These are phyloP conservation scores for Cephalopachus bancanus DNA, from an alignment of 2,797 vertebrate species.

Conservation along the genomic window DNA sequence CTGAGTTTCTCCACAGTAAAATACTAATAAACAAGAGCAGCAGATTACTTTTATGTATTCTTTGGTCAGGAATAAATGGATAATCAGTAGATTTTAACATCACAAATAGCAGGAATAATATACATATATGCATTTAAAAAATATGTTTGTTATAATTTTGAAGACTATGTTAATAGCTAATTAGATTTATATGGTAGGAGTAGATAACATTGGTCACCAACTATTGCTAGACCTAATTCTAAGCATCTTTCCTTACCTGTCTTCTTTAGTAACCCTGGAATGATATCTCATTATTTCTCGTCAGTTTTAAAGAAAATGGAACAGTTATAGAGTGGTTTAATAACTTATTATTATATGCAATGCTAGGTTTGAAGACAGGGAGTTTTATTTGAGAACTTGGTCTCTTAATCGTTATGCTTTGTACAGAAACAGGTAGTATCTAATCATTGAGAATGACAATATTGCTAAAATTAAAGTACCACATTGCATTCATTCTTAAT, in stretches of 20 bases:
- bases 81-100: neutral
- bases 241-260: neutral
- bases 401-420: neutral
- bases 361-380: neutral
- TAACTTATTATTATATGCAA: neutral
- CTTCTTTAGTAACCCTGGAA: neutral
- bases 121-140: neutral
- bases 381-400: slow-evolving; percentile 7
- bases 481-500: neutral
- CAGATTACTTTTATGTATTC: neutral
- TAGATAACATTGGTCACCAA: neutral
- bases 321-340: neutral
- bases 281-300: neutral
- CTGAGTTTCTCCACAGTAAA: neutral
- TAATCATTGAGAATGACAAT: neutral
- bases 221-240: neutral
- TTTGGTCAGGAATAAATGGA: slow-evolving; percentile 33
- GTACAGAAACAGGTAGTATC: neutral
- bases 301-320: neutral
- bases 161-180: slow-evolving; percentile 53
- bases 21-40: neutral
- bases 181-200: neutral
- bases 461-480: neutral
- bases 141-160: neutral
- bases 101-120: neutral